phyloP scores from a whole-genome alignment of 2,113 vertebrate species.

The Papio anubis region DNA sequence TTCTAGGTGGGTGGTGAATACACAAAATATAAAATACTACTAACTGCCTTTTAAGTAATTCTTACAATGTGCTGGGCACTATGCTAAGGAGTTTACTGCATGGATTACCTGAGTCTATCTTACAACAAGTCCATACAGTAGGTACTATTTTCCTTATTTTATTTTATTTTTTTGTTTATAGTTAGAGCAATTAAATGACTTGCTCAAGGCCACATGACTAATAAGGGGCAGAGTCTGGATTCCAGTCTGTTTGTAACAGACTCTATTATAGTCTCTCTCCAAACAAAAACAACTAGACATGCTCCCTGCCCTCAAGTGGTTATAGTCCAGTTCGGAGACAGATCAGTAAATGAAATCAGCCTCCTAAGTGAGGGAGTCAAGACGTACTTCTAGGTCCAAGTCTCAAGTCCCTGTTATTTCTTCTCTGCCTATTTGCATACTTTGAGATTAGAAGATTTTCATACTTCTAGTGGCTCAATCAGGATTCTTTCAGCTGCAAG shows the following conservation, averaged over 20 bases:
- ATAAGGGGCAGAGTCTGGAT: not conserved
- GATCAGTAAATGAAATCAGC: not conserved
- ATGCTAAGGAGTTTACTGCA: too few species aligned
- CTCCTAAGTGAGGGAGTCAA: not conserved
- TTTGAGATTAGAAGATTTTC: not conserved
- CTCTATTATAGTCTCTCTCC: not conserved
- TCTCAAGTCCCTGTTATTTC: not conserved
- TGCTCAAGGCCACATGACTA: not conserved
- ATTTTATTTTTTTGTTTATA: not conserved
- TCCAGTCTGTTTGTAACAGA: not conserved
- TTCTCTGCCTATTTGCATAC: not conserved
- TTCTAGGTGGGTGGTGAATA: not conserved
- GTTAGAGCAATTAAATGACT: not conserved
- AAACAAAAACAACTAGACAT: not conserved
- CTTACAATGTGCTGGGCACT: too few species aligned
- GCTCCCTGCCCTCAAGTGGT: not conserved
- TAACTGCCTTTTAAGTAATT: not conserved
- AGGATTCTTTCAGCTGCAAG: not conserved
- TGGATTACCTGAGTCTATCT: too few species aligned
- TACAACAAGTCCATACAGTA: not conserved
- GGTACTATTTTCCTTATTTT: not conserved
- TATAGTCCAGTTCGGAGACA: not conserved
- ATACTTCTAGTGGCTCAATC: not conserved
- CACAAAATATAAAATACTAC: not conserved
- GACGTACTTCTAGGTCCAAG: not conserved